Base-by-base conservation (phyloP, 2,888 invertebrate species). In the Amblyjoppa fuscipennis region DNA sequence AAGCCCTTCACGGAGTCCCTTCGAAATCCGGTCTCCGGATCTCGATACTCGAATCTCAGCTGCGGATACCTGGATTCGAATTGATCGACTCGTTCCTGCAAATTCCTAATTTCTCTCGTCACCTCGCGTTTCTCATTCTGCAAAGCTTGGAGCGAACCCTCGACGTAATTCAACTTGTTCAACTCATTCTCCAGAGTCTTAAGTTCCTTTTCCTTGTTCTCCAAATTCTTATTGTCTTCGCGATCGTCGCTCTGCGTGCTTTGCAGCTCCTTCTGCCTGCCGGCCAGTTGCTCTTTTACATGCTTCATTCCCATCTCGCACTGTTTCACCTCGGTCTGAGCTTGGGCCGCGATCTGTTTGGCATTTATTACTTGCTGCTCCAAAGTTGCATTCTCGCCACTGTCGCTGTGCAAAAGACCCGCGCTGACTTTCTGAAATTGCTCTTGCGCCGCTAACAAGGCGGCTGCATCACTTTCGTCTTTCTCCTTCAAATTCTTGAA, bases 361-460 rank as follows among this genome's bases (percentile, higher is more conserved):
- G 97, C 97, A 91, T 97, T 96, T 93, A 98, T 98, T 28, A 99
- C 95, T 93, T 98, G 98, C 88, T 98, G 98, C 92, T 98, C 98
- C 77, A 99, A 95, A 0, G 99, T 97, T 51, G 97, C 97, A 6
- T 97, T 96, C 91, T 96, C 96, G 0, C 98, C 98, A 85, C 96
- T 96, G 25, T 96, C 97, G 88, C 96, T 97, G 75, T 97, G 96
- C 59, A 97, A 96, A 90, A 97, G 95, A 11, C 99, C 99, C 49
- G 97, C 96, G 91, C 97, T 97, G 59, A 98, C 96, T 28, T 98
- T 98, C 91, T 99, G 97, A 91, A 97, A 97, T 88, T 96, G 96
- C 87, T 96, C 96, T 94, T 98, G 97, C 0, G 98, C 98, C 51
- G 95, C 95, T 9, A 95, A 95, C 88, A 98, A 95, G 0, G 96